Evolutionary conservation across 2,888 invertebrate genomes (phyloP).

Genomic region (Agrotis puta): DNA sequence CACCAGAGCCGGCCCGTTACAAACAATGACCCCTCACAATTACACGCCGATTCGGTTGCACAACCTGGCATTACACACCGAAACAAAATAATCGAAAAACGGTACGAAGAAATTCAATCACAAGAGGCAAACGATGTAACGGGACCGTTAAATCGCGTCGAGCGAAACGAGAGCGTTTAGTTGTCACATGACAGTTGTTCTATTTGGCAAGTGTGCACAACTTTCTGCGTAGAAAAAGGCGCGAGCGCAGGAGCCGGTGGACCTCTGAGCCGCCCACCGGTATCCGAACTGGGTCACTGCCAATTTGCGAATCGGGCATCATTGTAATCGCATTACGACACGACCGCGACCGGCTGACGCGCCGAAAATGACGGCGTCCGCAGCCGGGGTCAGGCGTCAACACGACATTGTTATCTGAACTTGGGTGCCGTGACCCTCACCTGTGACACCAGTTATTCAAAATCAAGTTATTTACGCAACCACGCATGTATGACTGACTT

Average conservation of each 20-base stretch:
- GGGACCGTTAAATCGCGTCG: conserved; percentile 69
- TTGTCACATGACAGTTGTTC: conserved; percentile 66
- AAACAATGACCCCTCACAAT: conserved; percentile 84
- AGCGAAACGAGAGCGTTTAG: conserved; percentile 66
- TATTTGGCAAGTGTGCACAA: conserved; percentile 62
- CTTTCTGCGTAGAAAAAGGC: conserved; percentile 70
- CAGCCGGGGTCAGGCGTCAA: conserved; percentile 71
- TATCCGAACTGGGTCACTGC: conserved; percentile 81
- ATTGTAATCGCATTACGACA: conserved; percentile 80
- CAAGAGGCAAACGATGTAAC: conserved; percentile 63
- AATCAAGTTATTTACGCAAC: conserved; percentile 46
- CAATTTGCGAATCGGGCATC: conserved; percentile 79
- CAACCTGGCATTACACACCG: conserved; percentile 74
- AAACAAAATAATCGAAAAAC: conserved; percentile 77
- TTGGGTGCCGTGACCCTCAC: conserved; percentile 75
- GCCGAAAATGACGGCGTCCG: conserved; percentile 63
- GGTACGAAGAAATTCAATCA: conserved; percentile 66
- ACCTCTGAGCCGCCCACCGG: conserved; percentile 72
- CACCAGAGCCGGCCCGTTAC: conserved; percentile 81
- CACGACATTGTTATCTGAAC: conserved; percentile 79
- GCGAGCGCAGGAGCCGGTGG: conserved; percentile 70
- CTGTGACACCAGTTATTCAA: conserved; percentile 68
- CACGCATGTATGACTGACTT: conserved; percentile 8
- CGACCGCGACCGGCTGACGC: conserved; percentile 68
- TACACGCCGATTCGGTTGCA: conserved; percentile 78